Conservation (phyloP, 1,140 invertebrate genomes). For the Nixonia krombeini region DNA sequence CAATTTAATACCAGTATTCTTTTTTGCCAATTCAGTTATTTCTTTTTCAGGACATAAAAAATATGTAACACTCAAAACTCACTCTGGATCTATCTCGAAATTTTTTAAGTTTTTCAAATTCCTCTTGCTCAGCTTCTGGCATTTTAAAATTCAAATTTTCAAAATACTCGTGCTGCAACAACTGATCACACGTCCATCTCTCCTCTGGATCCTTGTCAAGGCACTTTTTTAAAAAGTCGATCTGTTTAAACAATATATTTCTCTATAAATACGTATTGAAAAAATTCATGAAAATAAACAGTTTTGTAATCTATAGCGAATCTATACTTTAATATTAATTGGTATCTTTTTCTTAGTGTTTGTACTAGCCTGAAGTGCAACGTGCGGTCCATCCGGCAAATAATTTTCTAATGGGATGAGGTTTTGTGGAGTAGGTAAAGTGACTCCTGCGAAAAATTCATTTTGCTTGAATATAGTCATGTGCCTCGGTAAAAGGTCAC, state of each 20-base stretch:
- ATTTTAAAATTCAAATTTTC: conserved; percentile 84
- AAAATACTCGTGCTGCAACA: conserved; percentile 92
- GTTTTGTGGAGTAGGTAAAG: conserved; percentile 91
- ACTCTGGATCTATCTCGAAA: conserved; percentile 76
- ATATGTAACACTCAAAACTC: too few relatives aligned
- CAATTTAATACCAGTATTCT: too few relatives aligned
- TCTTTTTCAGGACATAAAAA: too few relatives aligned
- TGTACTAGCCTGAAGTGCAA: too few relatives aligned
- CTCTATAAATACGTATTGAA: conserved; percentile 2
- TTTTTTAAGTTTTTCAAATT: conserved; percentile 78
- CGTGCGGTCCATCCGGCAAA: conserved; percentile 79
- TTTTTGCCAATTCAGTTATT: too few relatives aligned
- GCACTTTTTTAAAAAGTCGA: conserved; percentile 95
- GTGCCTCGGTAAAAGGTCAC: conserved; percentile 93
- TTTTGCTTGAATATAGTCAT: conserved; percentile 96
- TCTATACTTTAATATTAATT: too few relatives aligned
- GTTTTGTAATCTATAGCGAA: background rate
- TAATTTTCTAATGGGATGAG: conserved; percentile 87
- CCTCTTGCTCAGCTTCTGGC: conserved; percentile 79
- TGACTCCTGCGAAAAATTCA: conserved; percentile 95
- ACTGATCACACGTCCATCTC: conserved; percentile 91
- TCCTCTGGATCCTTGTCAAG: conserved; percentile 94
- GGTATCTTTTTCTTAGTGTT: too few relatives aligned
- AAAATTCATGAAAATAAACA: too few relatives aligned
- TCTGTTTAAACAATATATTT: conserved; percentile 43